phyloP scores from a whole-genome alignment of 2,888 invertebrate species.

The Anagyrus pseudococci region DNA sequence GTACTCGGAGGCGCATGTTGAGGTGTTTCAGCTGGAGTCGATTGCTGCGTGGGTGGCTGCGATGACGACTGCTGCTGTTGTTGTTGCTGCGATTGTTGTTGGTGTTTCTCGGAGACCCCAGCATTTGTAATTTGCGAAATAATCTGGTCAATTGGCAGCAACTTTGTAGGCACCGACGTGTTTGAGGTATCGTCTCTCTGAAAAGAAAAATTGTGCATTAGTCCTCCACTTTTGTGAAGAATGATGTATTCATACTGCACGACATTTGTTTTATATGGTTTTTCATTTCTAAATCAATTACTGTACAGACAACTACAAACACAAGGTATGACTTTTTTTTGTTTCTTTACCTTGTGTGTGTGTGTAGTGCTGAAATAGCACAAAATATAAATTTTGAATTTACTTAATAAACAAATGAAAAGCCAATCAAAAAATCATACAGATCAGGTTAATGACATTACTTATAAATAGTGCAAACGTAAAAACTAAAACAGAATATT shows the following conservation, averaged over 20 bases:
- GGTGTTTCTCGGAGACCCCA: conserved; percentile 49
- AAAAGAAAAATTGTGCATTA: no score
- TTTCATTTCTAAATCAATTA: no score
- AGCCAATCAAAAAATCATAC: conserved; percentile 21
- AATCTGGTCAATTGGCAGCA: conserved; percentile 59
- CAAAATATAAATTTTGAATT: neutral
- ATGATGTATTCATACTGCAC: conserved; percentile 4
- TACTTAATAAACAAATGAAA: neutral
- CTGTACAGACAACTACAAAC: no score
- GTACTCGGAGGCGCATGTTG: conserved; percentile 11
- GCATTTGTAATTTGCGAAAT: conserved; percentile 56
- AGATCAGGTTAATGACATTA: conserved; percentile 12
- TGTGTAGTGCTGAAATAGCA: no score
- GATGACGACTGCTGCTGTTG: neutral
- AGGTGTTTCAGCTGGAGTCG: neutral
- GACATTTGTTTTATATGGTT: neutral
- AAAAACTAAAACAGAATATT: conserved; percentile 8
- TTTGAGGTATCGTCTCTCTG: conserved; percentile 63
- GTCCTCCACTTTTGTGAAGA: no score
- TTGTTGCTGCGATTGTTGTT: conserved; percentile 41
- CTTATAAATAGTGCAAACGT: conserved; percentile 20
- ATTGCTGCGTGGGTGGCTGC: conserved; percentile 18
- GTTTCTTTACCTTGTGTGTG: no score
- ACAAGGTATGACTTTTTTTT: no score
- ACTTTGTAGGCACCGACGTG: conserved; percentile 56